Percentiles rank a stretch among this genome's conserved stretches.
phyloP scores from a whole-genome alignment of 2,797 vertebrate species.

The Rhodeus uyekii region DNA sequence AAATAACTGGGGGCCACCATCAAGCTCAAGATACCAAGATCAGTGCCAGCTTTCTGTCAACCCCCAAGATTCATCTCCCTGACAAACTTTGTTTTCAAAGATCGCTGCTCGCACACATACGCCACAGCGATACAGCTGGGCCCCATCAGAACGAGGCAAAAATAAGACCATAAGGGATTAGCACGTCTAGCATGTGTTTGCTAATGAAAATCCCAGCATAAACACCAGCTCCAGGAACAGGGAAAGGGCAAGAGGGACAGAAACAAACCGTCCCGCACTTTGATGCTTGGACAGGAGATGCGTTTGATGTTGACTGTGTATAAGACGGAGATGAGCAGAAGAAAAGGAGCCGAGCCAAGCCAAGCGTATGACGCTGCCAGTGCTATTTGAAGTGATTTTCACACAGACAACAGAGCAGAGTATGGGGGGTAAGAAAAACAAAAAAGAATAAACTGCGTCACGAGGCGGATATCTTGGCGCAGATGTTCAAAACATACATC shows the following conservation, averaged over 20 bases:
- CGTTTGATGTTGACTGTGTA: constrained; percentile 72
- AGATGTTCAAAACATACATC: constrained; percentile 66
- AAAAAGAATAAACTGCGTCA: constrained; percentile 60
- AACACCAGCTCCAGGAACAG: constrained; percentile 68
- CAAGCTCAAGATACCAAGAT: constrained; percentile 65
- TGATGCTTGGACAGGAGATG: constrained; percentile 66
- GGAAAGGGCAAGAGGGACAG: constrained; percentile 69
- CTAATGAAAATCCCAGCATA: constrained; percentile 75
- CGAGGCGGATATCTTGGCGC: constrained; percentile 12
- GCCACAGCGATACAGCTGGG: constrained; percentile 73
- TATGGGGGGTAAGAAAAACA: constrained; percentile 64
- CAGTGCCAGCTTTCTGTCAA: constrained; percentile 68
- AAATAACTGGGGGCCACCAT: constrained; percentile 72
- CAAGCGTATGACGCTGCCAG: constrained; percentile 61
- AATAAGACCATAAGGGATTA: constrained; percentile 75
- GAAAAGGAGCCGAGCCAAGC: constrained; percentile 59
- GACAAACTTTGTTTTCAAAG: constrained; percentile 77
- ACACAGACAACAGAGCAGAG: constrained; percentile 58
- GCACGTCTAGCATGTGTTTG: constrained; percentile 74
- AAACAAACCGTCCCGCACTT: constrained; percentile 70
- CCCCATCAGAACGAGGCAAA: constrained; percentile 71
- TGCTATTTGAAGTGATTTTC: constrained; percentile 69
- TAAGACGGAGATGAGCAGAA: constrained; percentile 56
- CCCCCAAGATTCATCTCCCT: constrained; percentile 72
- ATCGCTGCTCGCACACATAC: constrained; percentile 74